These are phyloP conservation scores for Epicauta chinensis DNA, from an alignment of 1,140 invertebrate genomes.

Conservation along the genomic window DNA sequence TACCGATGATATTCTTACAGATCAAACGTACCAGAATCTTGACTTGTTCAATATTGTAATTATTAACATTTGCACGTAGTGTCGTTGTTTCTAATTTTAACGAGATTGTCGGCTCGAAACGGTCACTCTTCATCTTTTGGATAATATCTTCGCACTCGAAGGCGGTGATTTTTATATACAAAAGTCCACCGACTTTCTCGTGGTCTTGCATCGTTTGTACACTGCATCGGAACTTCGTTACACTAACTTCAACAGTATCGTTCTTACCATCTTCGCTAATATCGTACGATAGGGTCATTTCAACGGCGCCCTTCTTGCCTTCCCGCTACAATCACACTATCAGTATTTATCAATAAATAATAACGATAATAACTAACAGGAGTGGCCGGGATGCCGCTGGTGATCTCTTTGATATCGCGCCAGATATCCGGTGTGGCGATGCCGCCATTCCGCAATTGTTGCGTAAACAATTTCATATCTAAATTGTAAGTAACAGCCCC, in stretches of 20 bases:
- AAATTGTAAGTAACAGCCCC: slow-evolving; percentile 67
- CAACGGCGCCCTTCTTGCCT: slow-evolving; percentile 60
- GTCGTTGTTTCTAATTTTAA: slow-evolving; percentile 44
- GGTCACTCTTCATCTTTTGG: slow-evolving; percentile 68
- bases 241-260: slow-evolving; percentile 55
- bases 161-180: slow-evolving; percentile 69
- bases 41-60: slow-evolving; percentile 46
- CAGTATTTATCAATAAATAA: neutral
- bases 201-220: slow-evolving; percentile 64
- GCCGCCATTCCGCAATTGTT: slow-evolving; percentile 55
- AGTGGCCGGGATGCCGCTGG: slow-evolving; percentile 52
- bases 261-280: slow-evolving; percentile 53
- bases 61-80: slow-evolving; percentile 46
- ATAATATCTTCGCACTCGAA: slow-evolving; percentile 61
- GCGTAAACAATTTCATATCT: slow-evolving; percentile 60
- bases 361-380: slow-evolving; percentile 44
- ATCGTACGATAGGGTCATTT: slow-evolving; percentile 55
- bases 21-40: slow-evolving; percentile 36
- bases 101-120: slow-evolving; percentile 60
- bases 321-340: slow-evolving; percentile 57
- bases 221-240: slow-evolving; percentile 56
- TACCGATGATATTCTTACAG: slow-evolving; percentile 43
- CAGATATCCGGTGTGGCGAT: slow-evolving; percentile 69
- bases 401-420: slow-evolving; percentile 64
- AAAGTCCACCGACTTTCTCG: slow-evolving; percentile 55